Conservation (phyloP, 2,888 invertebrate genomes). For the Busseola fusca region DNA sequence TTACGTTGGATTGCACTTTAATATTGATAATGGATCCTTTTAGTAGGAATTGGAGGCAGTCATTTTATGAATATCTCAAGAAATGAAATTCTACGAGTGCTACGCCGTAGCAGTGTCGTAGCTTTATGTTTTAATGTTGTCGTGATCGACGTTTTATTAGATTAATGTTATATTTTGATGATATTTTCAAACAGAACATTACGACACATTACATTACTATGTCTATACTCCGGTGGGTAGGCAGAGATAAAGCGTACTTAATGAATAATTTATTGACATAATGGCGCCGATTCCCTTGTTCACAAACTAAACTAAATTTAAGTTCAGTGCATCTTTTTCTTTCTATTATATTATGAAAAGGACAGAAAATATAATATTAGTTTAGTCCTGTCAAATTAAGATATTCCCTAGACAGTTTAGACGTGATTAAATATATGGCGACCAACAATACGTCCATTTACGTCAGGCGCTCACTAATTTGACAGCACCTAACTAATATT, state of each 20-base stretch:
- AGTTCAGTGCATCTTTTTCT: no score
- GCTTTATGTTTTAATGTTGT: not conserved
- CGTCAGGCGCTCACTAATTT: no score
- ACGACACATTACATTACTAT: not conserved
- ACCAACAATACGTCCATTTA: no score
- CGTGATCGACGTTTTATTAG: not conserved
- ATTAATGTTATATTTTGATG: not conserved
- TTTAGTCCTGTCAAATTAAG: no score
- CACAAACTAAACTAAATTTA: no score
- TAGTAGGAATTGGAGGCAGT: constrained; percentile 11
- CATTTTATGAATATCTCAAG: constrained; percentile 2
- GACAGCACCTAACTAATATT: no score
- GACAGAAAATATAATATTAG: no score
- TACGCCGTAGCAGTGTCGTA: constrained; percentile 43
- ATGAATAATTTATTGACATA: no score
- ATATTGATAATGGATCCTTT: constrained; percentile 50
- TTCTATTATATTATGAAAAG: no score
- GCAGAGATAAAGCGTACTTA: not conserved
- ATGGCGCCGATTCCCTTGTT: no score
- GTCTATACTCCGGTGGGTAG: not conserved
- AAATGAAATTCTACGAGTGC: constrained; percentile 23
- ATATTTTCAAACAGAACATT: not conserved
- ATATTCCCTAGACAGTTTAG: no score
- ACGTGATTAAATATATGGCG: no score
- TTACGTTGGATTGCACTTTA: constrained; percentile 39